Percentiles rank a stretch among this genome's conserved stretches.
Evolutionary conservation across 2,113 vertebrate species (phyloP).

Genomic region (Colossoma macropomum): DNA sequence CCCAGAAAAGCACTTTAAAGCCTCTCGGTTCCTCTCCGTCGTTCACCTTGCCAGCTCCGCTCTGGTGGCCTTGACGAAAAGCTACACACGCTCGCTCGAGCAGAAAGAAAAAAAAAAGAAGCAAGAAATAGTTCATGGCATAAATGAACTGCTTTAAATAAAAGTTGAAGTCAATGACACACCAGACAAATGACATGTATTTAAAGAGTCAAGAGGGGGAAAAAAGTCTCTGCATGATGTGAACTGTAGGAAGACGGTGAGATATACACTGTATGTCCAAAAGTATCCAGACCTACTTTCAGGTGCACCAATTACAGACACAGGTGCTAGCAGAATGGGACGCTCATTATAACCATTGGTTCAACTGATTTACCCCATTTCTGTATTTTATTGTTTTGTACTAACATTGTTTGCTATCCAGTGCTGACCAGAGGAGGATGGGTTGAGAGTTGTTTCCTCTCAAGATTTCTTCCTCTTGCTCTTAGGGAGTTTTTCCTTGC

Average conservation of each 20-base stretch:
- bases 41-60: constrained; percentile 66
- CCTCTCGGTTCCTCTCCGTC: constrained; percentile 65
- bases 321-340: too few species aligned
- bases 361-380: too few species aligned
- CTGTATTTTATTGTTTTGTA: too few species aligned
- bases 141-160: constrained; percentile 51
- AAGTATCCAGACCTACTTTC: not conserved
- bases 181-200: constrained; percentile 1
- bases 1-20: constrained; percentile 69
- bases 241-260: not conserved
- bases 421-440: too few species aligned
- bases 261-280: not conserved
- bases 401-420: too few species aligned
- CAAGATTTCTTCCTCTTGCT: too few species aligned
- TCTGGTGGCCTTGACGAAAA: constrained; percentile 69
- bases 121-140: constrained; percentile 44
- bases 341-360: too few species aligned
- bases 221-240: not conserved
- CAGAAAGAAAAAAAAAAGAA: not conserved
- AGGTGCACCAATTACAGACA: not conserved
- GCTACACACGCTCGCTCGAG: constrained; percentile 40
- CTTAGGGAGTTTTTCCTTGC: too few species aligned
- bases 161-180: constrained; percentile 14
- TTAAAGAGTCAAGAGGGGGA: not conserved
- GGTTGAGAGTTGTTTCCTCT: too few species aligned